Conservation (phyloP, 2,113 vertebrate species). For the Stigmatopora argus region DNA sequence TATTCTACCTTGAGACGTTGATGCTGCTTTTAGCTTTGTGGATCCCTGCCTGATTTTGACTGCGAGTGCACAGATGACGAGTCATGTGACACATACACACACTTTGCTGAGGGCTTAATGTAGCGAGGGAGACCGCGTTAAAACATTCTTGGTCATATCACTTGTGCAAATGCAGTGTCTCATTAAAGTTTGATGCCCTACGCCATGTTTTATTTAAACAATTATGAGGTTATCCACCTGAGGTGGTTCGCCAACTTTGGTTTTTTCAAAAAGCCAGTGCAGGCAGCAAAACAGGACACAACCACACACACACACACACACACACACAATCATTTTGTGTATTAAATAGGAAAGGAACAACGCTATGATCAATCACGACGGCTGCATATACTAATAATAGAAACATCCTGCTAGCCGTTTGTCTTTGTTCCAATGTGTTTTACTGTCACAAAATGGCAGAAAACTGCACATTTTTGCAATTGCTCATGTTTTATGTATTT, state of each 20-base stretch:
- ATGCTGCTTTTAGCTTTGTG: constrained; percentile 3
- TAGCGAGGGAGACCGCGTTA: constrained; percentile 53
- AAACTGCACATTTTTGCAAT: constrained; percentile 1
- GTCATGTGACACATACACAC: constrained; percentile 22
- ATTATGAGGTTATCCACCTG: constrained; percentile 62
- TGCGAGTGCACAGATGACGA: not conserved
- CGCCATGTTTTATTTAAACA: constrained; percentile 72
- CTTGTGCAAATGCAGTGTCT: constrained; percentile 60
- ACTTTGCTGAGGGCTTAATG: constrained; percentile 47
- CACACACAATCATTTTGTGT: not conserved
- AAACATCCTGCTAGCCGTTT: constrained; percentile 32
- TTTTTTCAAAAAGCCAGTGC: constrained; percentile 27
- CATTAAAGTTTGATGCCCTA: constrained; percentile 69
- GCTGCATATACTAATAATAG: constrained; percentile 22
- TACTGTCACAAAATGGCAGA: not conserved
- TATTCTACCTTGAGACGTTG: constrained; percentile 7
- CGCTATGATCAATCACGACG: not conserved
- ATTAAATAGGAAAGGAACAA: not conserved
- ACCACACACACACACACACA: not conserved
- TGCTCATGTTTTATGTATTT: not conserved
- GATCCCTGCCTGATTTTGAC: not conserved
- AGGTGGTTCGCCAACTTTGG: constrained; percentile 33
- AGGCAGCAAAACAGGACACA: not conserved
- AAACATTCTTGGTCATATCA: constrained; percentile 59
- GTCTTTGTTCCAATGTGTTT: constrained; percentile 6